Evolutionary conservation across 2,888 invertebrate genomes (phyloP), one percentile per base, ranked within the genome.

Genomic region (Danaus chrysippus): DNA sequence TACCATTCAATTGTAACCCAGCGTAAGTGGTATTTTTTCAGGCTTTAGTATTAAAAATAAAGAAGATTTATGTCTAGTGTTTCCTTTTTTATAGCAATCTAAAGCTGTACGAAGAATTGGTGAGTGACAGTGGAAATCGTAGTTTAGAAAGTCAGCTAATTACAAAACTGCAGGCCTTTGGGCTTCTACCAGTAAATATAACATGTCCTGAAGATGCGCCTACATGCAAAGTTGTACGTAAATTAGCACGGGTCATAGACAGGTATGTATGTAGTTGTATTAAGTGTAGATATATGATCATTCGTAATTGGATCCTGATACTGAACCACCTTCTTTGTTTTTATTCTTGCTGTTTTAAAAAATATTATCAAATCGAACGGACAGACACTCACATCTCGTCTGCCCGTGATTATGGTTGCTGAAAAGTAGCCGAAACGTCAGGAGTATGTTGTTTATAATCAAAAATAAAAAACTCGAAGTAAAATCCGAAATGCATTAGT

Each of bases 211-310:
- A 76, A 23, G 76, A 75, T 41, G 74, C 73, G 56, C 74, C 82
- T 13, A 77, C 78, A 10, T 89, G 90, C 64, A 77, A 76, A 61
- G 74, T 87, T 44, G 67, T 78, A 9, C 80, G 79, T 62, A 86
- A 76, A 77, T 62, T 75, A 44, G 88, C 86, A 9, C 77, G 89
- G 73, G 90, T 90, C 12, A 76, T 87, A 65, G 89, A 90, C 68
- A 83, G 83, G 90, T 87, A 71, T 44, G 10, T 59, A 46, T 42
- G 15, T 53, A 44, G 13, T 8, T 58, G 44, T 56, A 41, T 61
- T 42, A 17, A 49, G 17, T 3, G 10, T 46, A 46, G 46, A 49
- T 5, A 34, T 3, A 34, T 6, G 6, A 34, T 34, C 2, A 34
- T 34, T 34, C 8, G 6, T 34, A 34, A 34, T 34, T 8, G 23